These are phyloP conservation scores for Crocodylus rhombifer DNA, from an alignment of 2,797 vertebrate genomes.

Conservation along the genomic window DNA sequence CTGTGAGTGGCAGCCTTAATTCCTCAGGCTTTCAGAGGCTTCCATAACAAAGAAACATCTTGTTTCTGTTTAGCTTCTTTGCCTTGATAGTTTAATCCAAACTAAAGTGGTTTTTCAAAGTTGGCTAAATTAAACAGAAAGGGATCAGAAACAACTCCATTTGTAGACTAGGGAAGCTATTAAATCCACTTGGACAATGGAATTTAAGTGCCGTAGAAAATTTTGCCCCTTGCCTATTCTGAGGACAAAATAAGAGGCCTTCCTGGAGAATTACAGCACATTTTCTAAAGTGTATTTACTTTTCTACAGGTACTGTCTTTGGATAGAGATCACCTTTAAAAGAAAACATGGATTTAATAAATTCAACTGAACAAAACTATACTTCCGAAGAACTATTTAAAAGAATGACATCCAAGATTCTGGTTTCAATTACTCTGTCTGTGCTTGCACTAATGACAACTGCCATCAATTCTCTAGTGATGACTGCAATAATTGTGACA, in stretches of 20 bases:
- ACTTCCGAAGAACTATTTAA: constrained; percentile 84
- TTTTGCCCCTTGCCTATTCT: not conserved
- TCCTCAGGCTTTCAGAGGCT: too few relatives aligned
- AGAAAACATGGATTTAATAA: constrained; percentile 92
- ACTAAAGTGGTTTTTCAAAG: not conserved
- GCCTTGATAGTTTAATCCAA: not conserved
- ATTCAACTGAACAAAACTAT: constrained; percentile 86
- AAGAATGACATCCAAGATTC: constrained; percentile 87
- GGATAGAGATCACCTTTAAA: constrained; percentile 56
- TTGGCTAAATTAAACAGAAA: too few relatives aligned
- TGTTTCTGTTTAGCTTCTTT: not conserved
- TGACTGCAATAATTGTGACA: constrained; percentile 95
- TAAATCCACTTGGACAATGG: not conserved
- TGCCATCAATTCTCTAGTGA: constrained; percentile 96
- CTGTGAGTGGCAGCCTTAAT: too few relatives aligned
- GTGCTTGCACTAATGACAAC: constrained; percentile 92
- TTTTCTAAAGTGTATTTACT: constrained; percentile 58
- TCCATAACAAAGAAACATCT: too few relatives aligned
- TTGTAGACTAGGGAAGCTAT: not conserved
- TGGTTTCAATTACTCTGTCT: constrained; percentile 92
- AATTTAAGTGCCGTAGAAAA: not conserved
- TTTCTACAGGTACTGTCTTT: constrained; percentile 76
- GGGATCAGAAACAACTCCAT: not conserved
- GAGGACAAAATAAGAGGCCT: not conserved
- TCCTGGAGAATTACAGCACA: not conserved